Evolutionary conservation across 2,797 vertebrate genomes (phyloP).

Genomic region (Pseudomugil gertrudae): DNA sequence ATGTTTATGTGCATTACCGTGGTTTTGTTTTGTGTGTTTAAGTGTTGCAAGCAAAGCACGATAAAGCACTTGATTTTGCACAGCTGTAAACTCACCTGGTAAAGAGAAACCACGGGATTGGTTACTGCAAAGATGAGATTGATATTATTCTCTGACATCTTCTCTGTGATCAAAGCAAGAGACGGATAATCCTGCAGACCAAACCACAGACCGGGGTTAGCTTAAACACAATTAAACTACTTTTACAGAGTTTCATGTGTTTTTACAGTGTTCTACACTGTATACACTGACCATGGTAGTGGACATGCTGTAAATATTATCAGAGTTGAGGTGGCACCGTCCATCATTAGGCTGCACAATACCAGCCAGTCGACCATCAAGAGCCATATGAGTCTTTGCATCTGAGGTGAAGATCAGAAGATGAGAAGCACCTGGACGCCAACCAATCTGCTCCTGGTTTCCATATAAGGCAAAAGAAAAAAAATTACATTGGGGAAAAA

Average conservation of each 20-base stretch:
- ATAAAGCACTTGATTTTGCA: not conserved
- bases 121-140: slow-evolving; percentile 98
- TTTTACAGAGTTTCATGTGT: not conserved
- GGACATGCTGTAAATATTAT: slow-evolving; percentile 92
- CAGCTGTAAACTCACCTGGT: slow-evolving; percentile 83
- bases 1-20: slow-evolving; percentile 10
- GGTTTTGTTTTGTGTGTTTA: slow-evolving; percentile 2
- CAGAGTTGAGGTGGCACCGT: slow-evolving; percentile 86
- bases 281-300: slow-evolving; percentile 87
- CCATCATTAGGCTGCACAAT: slow-evolving; percentile 95
- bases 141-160: slow-evolving; percentile 97
- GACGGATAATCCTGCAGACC: slow-evolving; percentile 93
- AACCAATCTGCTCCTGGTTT: slow-evolving; percentile 91
- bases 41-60: not conserved
- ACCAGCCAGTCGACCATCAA: slow-evolving; percentile 94
- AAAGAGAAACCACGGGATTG: slow-evolving; percentile 84
- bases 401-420: slow-evolving; percentile 97
- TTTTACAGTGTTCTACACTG: not conserved
- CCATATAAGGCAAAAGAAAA: slow-evolving; percentile 12
- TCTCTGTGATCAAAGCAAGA: slow-evolving; percentile 94
- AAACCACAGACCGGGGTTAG: slow-evolving; percentile 2
- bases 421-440: slow-evolving; percentile 94
- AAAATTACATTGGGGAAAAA: slow-evolving; percentile 7
- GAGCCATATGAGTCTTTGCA: slow-evolving; percentile 96
- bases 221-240: not conserved